phyloP scores from a whole-genome alignment of 2,113 vertebrate genomes.

The Pampusana beccarii region DNA sequence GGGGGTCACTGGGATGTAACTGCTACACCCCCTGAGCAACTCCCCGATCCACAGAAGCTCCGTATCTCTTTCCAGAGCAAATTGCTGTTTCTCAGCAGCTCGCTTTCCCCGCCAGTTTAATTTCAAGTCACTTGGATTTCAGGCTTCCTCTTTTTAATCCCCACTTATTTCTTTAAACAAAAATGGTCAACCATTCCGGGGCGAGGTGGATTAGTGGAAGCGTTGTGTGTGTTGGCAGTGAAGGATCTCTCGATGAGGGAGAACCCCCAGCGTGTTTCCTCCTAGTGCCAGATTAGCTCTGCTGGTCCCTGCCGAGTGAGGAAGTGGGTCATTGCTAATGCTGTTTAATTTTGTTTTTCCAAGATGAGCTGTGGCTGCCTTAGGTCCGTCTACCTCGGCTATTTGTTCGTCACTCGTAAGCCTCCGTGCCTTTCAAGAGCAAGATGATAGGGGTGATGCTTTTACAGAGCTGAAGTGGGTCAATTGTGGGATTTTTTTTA shows the following conservation, averaged over 20 bases:
- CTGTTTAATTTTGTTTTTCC: neutral
- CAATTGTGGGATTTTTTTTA: too few species aligned
- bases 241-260: neutral
- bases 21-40: fast-evolving
- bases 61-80: neutral
- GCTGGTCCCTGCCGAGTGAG: neutral
- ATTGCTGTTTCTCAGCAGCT: slow-evolving; percentile 5
- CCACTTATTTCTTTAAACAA: slow-evolving; percentile 25
- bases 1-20: neutral
- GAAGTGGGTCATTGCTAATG: slow-evolving; percentile 21
- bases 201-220: neutral
- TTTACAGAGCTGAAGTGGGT: neutral
- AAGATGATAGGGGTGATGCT: neutral
- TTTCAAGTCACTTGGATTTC: slow-evolving; percentile 26
- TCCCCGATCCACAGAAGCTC: neutral
- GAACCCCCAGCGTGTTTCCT: neutral
- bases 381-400: fast-evolving
- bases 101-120: neutral
- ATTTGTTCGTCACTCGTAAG: neutral
- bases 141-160: slow-evolving; percentile 41
- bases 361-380: neutral
- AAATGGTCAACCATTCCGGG: neutral
- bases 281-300: neutral
- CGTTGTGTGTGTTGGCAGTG: neutral
- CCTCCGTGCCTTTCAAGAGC: neutral